phyloP scores from a whole-genome alignment of 92 coral and sea anemone genomes.

The Parazoanthus swiftii region DNA sequence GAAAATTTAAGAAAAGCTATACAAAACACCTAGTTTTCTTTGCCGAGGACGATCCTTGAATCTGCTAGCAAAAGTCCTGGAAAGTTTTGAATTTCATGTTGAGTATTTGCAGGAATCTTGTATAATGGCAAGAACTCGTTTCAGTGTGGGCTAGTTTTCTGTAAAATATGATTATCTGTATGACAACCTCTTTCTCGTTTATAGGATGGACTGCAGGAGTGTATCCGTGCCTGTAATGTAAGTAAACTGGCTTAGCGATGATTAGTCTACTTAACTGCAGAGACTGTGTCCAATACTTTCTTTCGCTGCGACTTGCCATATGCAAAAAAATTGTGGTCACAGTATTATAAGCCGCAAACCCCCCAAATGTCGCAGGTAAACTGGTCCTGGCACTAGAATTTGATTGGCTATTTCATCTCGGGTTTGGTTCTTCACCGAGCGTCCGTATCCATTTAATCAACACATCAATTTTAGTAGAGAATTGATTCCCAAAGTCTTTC shows the following conservation, averaged over 20 bases:
- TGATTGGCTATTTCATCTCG: slow-evolving; percentile 28
- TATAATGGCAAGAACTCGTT: neutral
- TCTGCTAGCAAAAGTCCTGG: too few species aligned
- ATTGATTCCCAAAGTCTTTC: neutral
- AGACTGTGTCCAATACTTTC: neutral
- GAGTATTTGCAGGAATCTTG: too few species aligned
- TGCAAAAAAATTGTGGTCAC: neutral
- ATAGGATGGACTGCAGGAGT: slow-evolving; percentile 25
- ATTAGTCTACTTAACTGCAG: neutral
- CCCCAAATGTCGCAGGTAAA: neutral
- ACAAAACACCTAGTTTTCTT: too few species aligned
- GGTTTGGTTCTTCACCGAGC: slow-evolving; percentile 34
- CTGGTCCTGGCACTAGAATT: slow-evolving; percentile 24
- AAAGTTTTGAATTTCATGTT: too few species aligned
- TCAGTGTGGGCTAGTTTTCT: neutral
- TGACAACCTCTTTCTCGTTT: neutral
- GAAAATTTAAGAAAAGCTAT: too few species aligned
- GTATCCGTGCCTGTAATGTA: slow-evolving; percentile 23
- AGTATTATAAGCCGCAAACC: neutral
- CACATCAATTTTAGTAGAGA: neutral
- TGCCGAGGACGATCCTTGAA: too few species aligned
- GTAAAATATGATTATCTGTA: neutral
- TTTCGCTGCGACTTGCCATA: neutral
- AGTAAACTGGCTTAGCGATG: neutral
- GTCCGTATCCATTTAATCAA: slow-evolving; percentile 18